Base-by-base conservation (phyloP, 2,113 vertebrate genomes). In the Misgurnus mizolepis region DNA sequence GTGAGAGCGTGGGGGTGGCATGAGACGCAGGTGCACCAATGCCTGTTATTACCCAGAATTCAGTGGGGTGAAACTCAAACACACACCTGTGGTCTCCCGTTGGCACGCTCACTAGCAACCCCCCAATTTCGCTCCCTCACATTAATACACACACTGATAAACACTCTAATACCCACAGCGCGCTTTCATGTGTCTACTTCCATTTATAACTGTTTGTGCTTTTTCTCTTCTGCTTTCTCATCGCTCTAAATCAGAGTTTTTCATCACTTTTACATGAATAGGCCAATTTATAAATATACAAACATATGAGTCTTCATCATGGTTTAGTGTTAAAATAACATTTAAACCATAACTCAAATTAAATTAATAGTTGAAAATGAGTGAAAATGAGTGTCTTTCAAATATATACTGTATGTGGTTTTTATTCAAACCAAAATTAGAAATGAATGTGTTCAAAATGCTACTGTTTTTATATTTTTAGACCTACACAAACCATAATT, bases 11-110 rank as follows among this genome's bases (percentile, higher is more conserved):
- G 68, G 74, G 85, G 84, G 83, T 40, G 80, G 69, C 73, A 76
- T 81, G 79, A 89, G 89, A 89, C 92, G 82, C 88, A 89, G 92
- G 92, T 94, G 93, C 88, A 88, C 84, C 83, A 76, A 83, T 85
- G 89, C 90, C 90, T 91, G 91, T 90, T 91, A 93, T 93, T 92
- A 91, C 89, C 88, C 89, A 92, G 87, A 90, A 89, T 90, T 89
- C 90, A 89, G 83, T 82, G 81, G 79, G 86, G 83, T 83, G 78
- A 82, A 85, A 82, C 11, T 39, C 71, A 79, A 81, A 85, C 86
- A 85, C 88, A 92, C 93, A 94, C 93, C 92, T 94, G 93, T 92
- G 92, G 88, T 87, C 92, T 86, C 90, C 91, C 41, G 82, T 90
- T 88, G 91, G 80, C 83, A 82, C 69, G 17, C 80, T 72, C 49